Evolutionary conservation across 2,797 vertebrate genomes (phyloP).

Genomic region (Miichthys miiuy): DNA sequence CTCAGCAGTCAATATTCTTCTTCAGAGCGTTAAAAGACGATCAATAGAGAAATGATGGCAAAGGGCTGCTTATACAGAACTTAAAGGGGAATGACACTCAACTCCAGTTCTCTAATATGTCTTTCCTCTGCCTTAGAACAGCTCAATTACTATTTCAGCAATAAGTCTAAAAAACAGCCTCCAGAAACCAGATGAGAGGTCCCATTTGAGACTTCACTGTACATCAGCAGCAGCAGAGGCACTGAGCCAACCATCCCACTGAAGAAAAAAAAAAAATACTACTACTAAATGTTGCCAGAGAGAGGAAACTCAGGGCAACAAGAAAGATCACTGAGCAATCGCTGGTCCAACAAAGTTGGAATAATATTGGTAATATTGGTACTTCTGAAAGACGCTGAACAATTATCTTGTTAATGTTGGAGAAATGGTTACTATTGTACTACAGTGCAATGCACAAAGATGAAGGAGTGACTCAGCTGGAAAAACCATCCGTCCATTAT

Average conservation of each 20-base stretch:
- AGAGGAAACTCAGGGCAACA: no score
- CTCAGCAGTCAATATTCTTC: constrained; percentile 64
- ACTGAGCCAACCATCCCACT: neutral
- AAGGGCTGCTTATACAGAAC: constrained; percentile 39
- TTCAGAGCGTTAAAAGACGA: constrained; percentile 50
- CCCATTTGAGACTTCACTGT: constrained; percentile 4
- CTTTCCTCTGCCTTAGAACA: constrained; percentile 18
- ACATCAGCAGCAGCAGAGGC: constrained; percentile 27
- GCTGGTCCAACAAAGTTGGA: no score
- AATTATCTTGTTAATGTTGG: no score
- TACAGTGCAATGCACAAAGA: neutral
- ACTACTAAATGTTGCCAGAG: no score
- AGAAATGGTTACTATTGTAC: neutral
- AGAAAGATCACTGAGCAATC: no score
- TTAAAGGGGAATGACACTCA: constrained; percentile 38
- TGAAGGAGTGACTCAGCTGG: neutral
- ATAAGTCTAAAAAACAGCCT: constrained; percentile 5
- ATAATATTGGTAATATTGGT: neutral
- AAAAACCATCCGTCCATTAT: no score
- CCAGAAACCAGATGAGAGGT: constrained; percentile 7
- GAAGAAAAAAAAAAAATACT: neutral
- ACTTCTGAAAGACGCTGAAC: no score
- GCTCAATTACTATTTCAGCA: constrained; percentile 22
- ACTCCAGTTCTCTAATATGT: constrained; percentile 17
- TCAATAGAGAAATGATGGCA: constrained; percentile 65